Percentiles rank a stretch among this genome's conserved stretches.
Evolutionary conservation across 1,140 invertebrate genomes (phyloP).

Genomic region (Zaprionus vittiger): DNA sequence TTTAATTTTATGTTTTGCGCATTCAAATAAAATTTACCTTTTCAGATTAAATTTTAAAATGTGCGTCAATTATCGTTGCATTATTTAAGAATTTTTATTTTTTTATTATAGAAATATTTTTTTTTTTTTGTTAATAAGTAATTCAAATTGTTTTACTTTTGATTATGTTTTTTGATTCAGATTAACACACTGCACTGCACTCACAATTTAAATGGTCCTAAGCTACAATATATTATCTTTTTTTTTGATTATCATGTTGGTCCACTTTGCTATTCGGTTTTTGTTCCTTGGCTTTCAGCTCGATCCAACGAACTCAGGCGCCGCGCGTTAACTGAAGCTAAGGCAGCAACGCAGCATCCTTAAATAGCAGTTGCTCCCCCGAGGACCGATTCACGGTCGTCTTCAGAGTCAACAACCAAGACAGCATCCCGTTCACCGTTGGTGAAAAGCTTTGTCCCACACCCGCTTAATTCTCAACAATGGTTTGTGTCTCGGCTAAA

Average conservation of each 20-base stretch:
- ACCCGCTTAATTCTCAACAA: constrained; percentile 21
- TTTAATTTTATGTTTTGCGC: not conserved
- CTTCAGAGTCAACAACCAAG: constrained; percentile 42
- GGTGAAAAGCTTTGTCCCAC: constrained; percentile 54
- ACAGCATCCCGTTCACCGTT: constrained; percentile 62
- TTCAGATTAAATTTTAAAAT: not conserved
- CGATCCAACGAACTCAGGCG: constrained; percentile 76
- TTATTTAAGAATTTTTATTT: not conserved
- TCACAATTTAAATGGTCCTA: constrained; percentile 18
- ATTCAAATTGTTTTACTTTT: not conserved
- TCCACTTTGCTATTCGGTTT: constrained; percentile 38
- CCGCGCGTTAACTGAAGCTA: constrained; percentile 80
- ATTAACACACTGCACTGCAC: constrained; percentile 17
- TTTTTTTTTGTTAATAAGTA: not conserved
- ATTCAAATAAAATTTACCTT: not conserved
- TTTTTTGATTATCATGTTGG: constrained; percentile 54
- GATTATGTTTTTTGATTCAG: not conserved
- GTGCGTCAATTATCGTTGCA: not conserved
- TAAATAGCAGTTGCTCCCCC: constrained; percentile 69
- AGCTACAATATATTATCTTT: constrained; percentile 2
- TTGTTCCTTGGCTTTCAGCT: constrained; percentile 51
- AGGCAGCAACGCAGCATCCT: constrained; percentile 81
- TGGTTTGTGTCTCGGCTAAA: constrained; percentile 57
- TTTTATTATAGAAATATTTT: not conserved
- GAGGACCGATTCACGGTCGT: constrained; percentile 39